Base-by-base conservation (phyloP, 2,797 vertebrate genomes). In the Falco concolor region DNA sequence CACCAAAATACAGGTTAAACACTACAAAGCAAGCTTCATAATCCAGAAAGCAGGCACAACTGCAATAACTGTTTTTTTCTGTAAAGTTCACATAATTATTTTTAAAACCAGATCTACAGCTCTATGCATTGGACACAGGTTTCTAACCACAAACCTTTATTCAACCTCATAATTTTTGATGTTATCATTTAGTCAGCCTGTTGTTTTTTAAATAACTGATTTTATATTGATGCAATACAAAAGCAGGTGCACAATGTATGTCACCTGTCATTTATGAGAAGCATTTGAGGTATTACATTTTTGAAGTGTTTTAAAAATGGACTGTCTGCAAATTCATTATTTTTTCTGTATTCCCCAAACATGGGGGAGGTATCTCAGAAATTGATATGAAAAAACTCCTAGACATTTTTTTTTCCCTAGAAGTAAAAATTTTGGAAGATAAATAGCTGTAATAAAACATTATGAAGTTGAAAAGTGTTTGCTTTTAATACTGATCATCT, bases 191-290 rank as follows among this genome's bases (percentile, higher is more conserved):
- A 84, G 47, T 60, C n/a, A 83, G 61, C 19, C 49, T 54, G 16
- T 25, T 80, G 49, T 38, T 56, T 84, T 84, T 86, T 63, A 95
- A 95, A 53, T 60, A 68, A 90, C 50, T 52, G 27, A 47, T 83
- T 86, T 80, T 70, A 73, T 49, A 57, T 8, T n/a, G 69, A 60
- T 24, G 27, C 22, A 82, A 77, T 24, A 75, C 19, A 80, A 63
- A 84, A 84, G 53, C 42, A 87, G 38, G 22, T 15, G 61, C 59
- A 44, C 18, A 53, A 32, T 8, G 14, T 34, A 61, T 21, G 72
- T 80, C 84, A 91, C 22, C 32, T 84, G 60, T 52, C 86, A 79
- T 69, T 89, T 68, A 56, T 7, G 22, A 56, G 32, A 82, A 83
- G 47, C 13, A 80, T 36, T 59, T 54, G 11, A 78, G 52, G 27